Evolutionary conservation across 2,888 invertebrate genomes (phyloP).

Genomic region (Polyploca ridens): DNA sequence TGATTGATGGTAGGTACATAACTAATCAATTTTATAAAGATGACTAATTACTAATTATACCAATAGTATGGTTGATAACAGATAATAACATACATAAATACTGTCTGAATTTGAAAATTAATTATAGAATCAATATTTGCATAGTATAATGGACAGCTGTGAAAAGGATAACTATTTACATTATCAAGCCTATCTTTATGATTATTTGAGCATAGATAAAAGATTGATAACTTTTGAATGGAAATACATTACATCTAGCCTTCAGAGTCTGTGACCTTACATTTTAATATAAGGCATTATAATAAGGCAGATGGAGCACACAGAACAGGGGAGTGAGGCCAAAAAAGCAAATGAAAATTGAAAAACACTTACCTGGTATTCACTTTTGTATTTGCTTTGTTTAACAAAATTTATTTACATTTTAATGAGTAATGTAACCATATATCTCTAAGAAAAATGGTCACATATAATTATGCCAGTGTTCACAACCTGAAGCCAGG

Average conservation of each 20-base stretch:
- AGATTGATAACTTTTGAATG: neutral
- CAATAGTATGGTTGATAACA: neutral
- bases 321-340: no score
- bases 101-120: neutral
- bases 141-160: neutral
- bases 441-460: no score
- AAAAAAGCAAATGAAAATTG: no score
- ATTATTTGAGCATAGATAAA: constrained; percentile 2
- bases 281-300: no score
- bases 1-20: neutral
- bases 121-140: neutral
- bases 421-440: no score
- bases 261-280: neutral
- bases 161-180: neutral
- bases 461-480: no score
- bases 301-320: no score
- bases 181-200: neutral
- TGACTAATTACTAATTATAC: neutral
- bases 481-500: no score
- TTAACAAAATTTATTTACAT: no score
- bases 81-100: neutral
- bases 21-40: neutral
- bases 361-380: no score
- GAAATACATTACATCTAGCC: constrained; percentile 1
- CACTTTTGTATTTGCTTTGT: no score